Percentiles rank a stretch among this genome's conserved stretches.
Evolutionary conservation across 2,113 vertebrate genomes (phyloP).

Genomic region (Syrmaticus mikado): DNA sequence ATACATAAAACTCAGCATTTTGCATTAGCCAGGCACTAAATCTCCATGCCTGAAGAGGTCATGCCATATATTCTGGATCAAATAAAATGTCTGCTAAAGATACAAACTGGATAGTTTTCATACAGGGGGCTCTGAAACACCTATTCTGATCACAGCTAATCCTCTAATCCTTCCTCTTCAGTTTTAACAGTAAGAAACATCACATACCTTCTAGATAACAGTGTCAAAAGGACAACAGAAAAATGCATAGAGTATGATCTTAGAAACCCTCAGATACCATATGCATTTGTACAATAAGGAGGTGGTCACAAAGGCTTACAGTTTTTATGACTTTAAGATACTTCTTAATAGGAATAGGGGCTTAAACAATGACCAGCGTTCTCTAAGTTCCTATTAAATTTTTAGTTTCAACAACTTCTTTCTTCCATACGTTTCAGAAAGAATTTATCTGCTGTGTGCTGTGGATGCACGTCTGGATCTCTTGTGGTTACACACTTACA

Average conservation of each 20-base stretch:
- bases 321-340: neutral
- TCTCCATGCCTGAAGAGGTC: neutral
- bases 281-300: neutral
- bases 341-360: neutral
- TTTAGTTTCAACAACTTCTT: neutral
- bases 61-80: neutral
- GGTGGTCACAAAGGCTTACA: neutral
- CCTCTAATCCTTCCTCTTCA: neutral
- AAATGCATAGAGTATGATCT: neutral
- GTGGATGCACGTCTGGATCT: neutral
- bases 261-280: neutral
- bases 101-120: neutral
- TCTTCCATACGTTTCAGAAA: neutral
- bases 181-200: neutral
- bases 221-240: neutral
- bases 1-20: neutral
- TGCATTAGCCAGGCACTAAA: neutral
- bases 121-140: neutral
- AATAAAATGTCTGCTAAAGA: neutral
- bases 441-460: neutral
- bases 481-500: neutral
- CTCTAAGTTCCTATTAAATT: neutral
- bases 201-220: neutral
- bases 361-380: neutral
- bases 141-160: neutral